These are phyloP conservation scores for Paedocypris sp. DNA, from an alignment of 2,113 vertebrate genomes.

Conservation along the genomic window DNA sequence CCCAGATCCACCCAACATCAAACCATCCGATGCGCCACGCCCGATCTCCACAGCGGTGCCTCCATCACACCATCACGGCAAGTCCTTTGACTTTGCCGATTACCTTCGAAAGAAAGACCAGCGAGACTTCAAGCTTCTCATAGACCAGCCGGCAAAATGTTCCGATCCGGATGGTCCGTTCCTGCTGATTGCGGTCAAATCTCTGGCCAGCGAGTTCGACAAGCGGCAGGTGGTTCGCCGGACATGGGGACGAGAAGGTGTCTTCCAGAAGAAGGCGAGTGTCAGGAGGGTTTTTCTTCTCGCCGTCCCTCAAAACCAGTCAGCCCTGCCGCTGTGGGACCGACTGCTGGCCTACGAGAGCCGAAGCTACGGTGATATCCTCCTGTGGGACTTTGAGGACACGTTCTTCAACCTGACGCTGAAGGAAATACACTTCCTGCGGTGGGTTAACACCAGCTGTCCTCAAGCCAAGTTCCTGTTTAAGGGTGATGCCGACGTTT, in stretches of 20 bases:
- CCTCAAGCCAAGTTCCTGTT: constrained; percentile 76
- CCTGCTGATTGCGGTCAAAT: constrained; percentile 88
- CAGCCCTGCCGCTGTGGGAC: constrained; percentile 70
- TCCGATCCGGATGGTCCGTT: constrained; percentile 51
- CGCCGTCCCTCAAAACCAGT: constrained; percentile 70
- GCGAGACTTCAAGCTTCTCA: constrained; percentile 74
- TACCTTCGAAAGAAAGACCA: constrained; percentile 84
- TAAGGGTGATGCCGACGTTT: constrained; percentile 88
- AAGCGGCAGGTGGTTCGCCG: constrained; percentile 88
- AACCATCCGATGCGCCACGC: constrained; percentile 26
- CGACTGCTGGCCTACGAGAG: constrained; percentile 80
- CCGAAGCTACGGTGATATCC: constrained; percentile 67
- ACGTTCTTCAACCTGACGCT: constrained; percentile 96
- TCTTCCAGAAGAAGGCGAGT: constrained; percentile 51
- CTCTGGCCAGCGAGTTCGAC: constrained; percentile 78
- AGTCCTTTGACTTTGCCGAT: constrained; percentile 75
- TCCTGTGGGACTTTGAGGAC: constrained; percentile 93
- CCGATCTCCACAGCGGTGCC: no score
- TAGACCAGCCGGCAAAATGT: constrained; percentile 87
- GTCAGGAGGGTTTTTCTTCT: constrained; percentile 80
- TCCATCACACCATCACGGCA: constrained; percentile 36
- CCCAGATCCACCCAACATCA: constrained; percentile 34
- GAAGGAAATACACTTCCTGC: constrained; percentile 91
- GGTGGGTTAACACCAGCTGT: constrained; percentile 81
- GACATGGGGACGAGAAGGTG: constrained; percentile 83